A percentile compares a stretch with the other conserved stretches of the same genome.
Conservation (phyloP, 2,888 invertebrate species). For the Lypha dubia region DNA sequence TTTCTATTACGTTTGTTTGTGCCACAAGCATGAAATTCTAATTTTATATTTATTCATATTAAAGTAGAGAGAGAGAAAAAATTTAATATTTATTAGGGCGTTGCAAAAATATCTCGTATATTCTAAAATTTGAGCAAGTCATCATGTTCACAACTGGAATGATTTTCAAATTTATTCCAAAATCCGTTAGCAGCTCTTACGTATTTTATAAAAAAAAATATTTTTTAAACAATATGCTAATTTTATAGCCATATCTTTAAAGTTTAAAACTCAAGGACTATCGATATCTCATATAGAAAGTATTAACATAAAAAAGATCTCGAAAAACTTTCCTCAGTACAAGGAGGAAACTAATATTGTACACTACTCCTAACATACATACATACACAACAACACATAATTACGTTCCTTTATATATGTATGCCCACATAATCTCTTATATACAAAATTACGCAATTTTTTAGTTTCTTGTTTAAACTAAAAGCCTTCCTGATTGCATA, state of each 20-base stretch:
- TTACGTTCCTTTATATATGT: neutral
- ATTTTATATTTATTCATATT: conserved; percentile 59
- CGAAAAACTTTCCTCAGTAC: too few species aligned
- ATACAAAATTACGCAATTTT: conserved; percentile 4
- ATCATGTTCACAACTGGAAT: neutral
- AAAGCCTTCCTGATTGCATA: conserved; percentile 38
- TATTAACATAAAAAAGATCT: too few species aligned
- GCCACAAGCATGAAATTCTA: conserved; percentile 61
- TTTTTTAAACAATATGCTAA: too few species aligned
- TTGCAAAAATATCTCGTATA: neutral
- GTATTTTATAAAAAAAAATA: too few species aligned
- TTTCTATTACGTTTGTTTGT: conserved; percentile 44
- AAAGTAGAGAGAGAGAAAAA: conserved; percentile 22
- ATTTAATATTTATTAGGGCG: conserved; percentile 8
- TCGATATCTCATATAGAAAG: too few species aligned
- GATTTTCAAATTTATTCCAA: too few species aligned
- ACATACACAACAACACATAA: neutral
- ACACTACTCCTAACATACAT: too few species aligned
- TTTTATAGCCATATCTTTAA: too few species aligned
- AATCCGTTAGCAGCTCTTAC: too few species aligned
- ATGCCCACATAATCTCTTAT: neutral
- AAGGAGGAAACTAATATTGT: too few species aligned
- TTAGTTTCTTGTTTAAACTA: conserved; percentile 21
- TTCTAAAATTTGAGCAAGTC: too few species aligned
- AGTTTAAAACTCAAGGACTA: too few species aligned